phyloP scores from a whole-genome alignment of 2,888 invertebrate genomes.

The Luperina testacea region DNA sequence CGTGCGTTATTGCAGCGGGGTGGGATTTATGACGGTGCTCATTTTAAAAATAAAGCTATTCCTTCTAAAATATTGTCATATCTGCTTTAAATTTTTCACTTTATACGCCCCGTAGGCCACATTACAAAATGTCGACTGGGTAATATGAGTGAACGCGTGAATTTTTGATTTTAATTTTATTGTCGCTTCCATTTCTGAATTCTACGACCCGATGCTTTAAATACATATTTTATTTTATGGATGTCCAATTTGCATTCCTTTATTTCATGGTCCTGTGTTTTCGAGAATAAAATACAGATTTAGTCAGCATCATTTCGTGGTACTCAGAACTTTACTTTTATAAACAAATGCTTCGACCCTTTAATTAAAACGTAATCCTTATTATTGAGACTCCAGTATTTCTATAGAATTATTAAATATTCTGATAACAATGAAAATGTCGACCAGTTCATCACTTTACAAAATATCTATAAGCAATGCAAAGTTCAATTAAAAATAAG shows the following conservation, averaged over 20 bases:
- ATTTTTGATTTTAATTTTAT: constrained; percentile 76
- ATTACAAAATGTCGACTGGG: constrained; percentile 81
- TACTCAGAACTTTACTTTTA: neutral
- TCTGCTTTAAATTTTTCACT: constrained; percentile 89
- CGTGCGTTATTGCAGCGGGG: constrained; percentile 85
- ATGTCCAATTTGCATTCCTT: constrained; percentile 41
- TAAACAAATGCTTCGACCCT: neutral
- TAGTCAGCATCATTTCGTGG: constrained; percentile 1
- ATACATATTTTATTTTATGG: constrained; percentile 61
- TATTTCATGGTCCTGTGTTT: constrained; percentile 26
- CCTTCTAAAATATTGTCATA: constrained; percentile 89
- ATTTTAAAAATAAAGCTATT: constrained; percentile 89
- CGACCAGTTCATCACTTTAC: constrained; percentile 14
- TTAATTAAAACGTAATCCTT: constrained; percentile 5
- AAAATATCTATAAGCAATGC: constrained; percentile 27
- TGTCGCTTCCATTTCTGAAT: constrained; percentile 55
- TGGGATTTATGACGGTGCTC: constrained; percentile 86
- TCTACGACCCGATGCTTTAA: constrained; percentile 55
- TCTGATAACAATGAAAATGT: constrained; percentile 1
- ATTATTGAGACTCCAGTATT: neutral
- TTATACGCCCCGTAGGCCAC: constrained; percentile 85
- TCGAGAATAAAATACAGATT: constrained; percentile 18
- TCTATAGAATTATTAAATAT: neutral
- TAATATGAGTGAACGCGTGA: constrained; percentile 78
- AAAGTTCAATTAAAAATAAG: constrained; percentile 65